Percentiles rank a stretch among this genome's conserved stretches.
Evolutionary conservation across 2,888 invertebrate species (phyloP).

Genomic region (Thymelicus lineola): DNA sequence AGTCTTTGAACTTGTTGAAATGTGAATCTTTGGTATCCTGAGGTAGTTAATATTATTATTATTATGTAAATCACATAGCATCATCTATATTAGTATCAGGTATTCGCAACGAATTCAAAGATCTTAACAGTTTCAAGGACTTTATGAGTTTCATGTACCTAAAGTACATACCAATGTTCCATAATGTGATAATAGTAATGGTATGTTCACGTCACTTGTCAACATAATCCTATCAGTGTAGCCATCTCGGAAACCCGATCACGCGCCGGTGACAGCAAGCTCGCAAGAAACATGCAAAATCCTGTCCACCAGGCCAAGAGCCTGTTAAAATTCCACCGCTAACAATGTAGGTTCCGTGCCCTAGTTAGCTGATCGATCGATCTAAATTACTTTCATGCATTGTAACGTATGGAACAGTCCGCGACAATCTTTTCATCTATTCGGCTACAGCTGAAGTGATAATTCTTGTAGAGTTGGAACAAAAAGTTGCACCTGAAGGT

Average conservation of each 20-base stretch:
- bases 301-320: constrained; percentile 19
- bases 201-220: background rate
- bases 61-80: too few species aligned
- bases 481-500: too few species aligned
- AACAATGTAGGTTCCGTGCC: constrained; percentile 29
- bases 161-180: too few species aligned
- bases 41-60: too few species aligned
- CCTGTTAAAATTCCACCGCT: constrained; percentile 33
- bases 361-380: constrained; percentile 32
- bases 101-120: too few species aligned
- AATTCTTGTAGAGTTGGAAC: too few species aligned
- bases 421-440: background rate
- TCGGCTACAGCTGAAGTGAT: background rate
- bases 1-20: too few species aligned
- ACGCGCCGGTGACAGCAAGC: background rate
- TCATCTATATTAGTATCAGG: too few species aligned
- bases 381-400: constrained; percentile 32
- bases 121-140: too few species aligned
- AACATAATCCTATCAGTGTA: background rate
- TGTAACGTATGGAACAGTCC: constrained; percentile 7
- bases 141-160: too few species aligned
- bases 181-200: background rate
- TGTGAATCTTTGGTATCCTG: too few species aligned
- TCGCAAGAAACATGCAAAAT: constrained; percentile 21
- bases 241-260: background rate